These are phyloP conservation scores for Philaethria dido DNA, from an alignment of 2,888 invertebrate species.

Conservation along the genomic window DNA sequence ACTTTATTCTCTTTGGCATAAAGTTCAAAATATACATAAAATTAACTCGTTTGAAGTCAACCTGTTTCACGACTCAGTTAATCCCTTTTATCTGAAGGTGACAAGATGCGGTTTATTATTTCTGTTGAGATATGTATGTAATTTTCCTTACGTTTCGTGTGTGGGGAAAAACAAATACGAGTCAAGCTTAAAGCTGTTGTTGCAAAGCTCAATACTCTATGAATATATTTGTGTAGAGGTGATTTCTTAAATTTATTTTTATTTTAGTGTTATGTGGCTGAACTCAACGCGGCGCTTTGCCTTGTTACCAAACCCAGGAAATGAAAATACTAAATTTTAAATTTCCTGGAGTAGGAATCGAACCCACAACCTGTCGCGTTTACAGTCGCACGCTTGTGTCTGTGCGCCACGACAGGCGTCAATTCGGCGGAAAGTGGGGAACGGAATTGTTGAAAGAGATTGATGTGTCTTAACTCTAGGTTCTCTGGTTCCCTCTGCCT, in stretches of 20 bases:
- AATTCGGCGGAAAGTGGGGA: no score
- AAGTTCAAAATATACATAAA: conserved; percentile 30
- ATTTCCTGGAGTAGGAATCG: no score
- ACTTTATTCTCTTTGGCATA: conserved; percentile 43
- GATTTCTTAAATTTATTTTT: neutral
- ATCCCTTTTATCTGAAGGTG: conserved; percentile 80
- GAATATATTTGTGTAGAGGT: neutral
- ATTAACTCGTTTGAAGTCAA: conserved; percentile 52
- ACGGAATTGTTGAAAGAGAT: no score
- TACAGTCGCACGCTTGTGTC: no score
- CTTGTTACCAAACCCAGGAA: no score
- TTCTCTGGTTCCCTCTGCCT: no score
- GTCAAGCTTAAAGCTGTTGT: conserved; percentile 11
- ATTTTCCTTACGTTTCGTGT: conserved; percentile 50
- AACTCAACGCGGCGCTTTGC: no score
- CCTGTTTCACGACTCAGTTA: conserved; percentile 74
- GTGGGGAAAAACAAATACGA: conserved; percentile 28
- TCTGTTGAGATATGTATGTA: conserved; percentile 70
- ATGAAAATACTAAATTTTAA: no score
- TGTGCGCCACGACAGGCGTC: no score
- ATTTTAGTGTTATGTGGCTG: no score
- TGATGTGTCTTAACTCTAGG: no score
- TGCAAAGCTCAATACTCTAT: neutral
- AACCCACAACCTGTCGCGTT: no score
- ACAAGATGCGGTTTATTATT: conserved; percentile 77